A percentile compares a stretch with the other conserved stretches of the same genome.
Evolutionary conservation across 2,888 invertebrate genomes (phyloP).

Genomic region (Drosophila lacicola): DNA sequence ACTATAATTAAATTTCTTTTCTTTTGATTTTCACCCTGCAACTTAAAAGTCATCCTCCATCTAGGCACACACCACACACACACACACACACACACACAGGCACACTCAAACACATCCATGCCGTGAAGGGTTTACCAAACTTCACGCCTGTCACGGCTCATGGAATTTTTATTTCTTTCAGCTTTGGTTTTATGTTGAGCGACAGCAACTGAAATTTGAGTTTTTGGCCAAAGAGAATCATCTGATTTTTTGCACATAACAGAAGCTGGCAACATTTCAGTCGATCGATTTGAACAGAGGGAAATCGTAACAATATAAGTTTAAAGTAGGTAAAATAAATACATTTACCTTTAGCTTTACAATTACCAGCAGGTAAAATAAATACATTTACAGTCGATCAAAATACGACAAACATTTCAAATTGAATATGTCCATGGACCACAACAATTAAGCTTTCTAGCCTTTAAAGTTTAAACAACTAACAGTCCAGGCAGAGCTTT

Average conservation of each 20-base stretch:
- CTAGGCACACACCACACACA: slow-evolving; percentile 2
- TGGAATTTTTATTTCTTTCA: slow-evolving; percentile 38
- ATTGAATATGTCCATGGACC: too few species aligned
- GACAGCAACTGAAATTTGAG: slow-evolving; percentile 33
- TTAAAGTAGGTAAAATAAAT: too few species aligned
- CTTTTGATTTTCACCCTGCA: slow-evolving; percentile 78
- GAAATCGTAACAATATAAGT: too few species aligned
- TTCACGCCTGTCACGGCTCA: slow-evolving; percentile 68
- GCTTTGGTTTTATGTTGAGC: slow-evolving; percentile 9
- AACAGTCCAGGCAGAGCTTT: too few species aligned
- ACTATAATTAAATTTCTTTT: slow-evolving; percentile 80
- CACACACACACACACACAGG: not conserved
- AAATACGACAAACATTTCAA: too few species aligned
- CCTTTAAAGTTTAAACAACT: not conserved
- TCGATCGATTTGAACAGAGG: slow-evolving; percentile 12
- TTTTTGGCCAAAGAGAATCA: slow-evolving; percentile 35
- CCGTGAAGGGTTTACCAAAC: slow-evolving; percentile 72
- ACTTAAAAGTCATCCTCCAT: slow-evolving; percentile 71
- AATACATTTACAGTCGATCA: too few species aligned
- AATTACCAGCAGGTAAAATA: too few species aligned
- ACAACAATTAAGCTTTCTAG: too few species aligned
- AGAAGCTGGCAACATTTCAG: slow-evolving; percentile 37
- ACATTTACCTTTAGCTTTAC: too few species aligned
- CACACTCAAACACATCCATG: slow-evolving; percentile 20
- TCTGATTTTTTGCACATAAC: slow-evolving; percentile 33